A percentile compares a stretch with the other conserved stretches of the same genome.
These are phyloP conservation scores for Loriculus beryllinus DNA, from an alignment of 2,797 vertebrate genomes.

Conservation along the genomic window DNA sequence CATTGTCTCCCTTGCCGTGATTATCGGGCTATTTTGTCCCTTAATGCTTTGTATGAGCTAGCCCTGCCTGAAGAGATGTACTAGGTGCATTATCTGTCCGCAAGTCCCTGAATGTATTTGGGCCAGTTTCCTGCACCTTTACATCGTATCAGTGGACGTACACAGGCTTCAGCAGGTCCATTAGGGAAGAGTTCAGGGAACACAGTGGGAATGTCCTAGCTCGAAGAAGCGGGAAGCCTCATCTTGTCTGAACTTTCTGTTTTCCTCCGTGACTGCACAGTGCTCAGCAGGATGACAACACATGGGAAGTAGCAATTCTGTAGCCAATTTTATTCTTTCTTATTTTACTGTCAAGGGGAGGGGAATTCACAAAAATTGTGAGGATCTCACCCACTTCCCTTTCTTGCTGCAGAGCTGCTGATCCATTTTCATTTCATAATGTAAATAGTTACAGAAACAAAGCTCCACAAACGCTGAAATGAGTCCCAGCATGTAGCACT, in stretches of 20 bases:
- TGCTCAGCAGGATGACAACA: not conserved
- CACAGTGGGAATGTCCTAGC: not conserved
- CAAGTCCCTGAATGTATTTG: not conserved
- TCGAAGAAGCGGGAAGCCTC: not conserved
- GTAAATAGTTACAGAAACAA: slow-evolving; percentile 1
- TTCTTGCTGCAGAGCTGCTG: not conserved
- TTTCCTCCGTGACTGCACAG: not conserved
- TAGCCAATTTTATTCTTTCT: not conserved
- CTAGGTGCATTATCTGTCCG: not conserved
- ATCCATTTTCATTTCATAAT: not conserved
- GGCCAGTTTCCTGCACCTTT: not conserved
- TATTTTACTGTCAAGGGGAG: not conserved
- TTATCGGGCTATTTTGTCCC: not conserved
- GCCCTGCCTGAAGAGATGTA: not conserved
- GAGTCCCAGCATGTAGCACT: not conserved
- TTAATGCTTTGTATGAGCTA: not conserved
- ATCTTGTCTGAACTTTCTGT: not conserved
- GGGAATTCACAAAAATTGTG: not conserved
- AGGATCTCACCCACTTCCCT: not conserved
- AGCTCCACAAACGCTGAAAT: not conserved
- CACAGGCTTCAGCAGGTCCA: not conserved
- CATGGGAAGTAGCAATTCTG: not conserved
- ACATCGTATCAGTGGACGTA: not conserved
- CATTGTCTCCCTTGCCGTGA: fast-evolving
- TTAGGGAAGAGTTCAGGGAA: not conserved